Evolutionary conservation across 2,888 invertebrate species (phyloP).

Genomic region (Sarcophaga rosellei): DNA sequence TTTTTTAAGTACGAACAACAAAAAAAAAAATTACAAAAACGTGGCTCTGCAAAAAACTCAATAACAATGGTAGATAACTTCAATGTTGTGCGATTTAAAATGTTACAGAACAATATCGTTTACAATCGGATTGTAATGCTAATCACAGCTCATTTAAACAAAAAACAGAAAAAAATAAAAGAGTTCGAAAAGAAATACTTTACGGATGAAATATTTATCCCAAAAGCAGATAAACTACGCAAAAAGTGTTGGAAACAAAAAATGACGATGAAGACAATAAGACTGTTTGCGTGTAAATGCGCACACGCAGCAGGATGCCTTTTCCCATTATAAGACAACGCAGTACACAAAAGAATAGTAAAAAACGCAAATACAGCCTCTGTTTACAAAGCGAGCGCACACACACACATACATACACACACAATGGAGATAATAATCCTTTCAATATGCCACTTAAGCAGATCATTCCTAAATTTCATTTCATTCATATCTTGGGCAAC

Average conservation of each 20-base stretch:
- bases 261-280: conserved; percentile 56
- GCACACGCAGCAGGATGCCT: conserved; percentile 74
- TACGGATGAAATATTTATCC: conserved; percentile 61
- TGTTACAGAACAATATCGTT: conserved; percentile 75
- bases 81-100: conserved; percentile 59
- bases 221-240: conserved; percentile 69
- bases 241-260: conserved; percentile 54
- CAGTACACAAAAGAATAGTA: conserved; percentile 45
- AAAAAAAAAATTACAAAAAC: conserved; percentile 39
- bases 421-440: conserved; percentile 77
- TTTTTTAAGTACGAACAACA: conserved; percentile 31
- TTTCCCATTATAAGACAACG: conserved; percentile 19
- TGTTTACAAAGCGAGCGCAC: conserved; percentile 55
- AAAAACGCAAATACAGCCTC: conserved; percentile 55
- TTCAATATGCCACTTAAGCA: conserved; percentile 81
- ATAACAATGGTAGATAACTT: conserved; percentile 47
- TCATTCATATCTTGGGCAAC: conserved; percentile 60
- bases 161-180: conserved; percentile 46
- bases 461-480: conserved; percentile 76
- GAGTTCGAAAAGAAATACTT: conserved; percentile 27
- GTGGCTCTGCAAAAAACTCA: neutral
- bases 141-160: conserved; percentile 71
- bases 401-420: conserved; percentile 14
- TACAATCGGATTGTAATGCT: conserved; percentile 78
- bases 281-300: conserved; percentile 67